phyloP scores from a whole-genome alignment of 1,140 invertebrate species.

The Palaemon carinicauda region DNA sequence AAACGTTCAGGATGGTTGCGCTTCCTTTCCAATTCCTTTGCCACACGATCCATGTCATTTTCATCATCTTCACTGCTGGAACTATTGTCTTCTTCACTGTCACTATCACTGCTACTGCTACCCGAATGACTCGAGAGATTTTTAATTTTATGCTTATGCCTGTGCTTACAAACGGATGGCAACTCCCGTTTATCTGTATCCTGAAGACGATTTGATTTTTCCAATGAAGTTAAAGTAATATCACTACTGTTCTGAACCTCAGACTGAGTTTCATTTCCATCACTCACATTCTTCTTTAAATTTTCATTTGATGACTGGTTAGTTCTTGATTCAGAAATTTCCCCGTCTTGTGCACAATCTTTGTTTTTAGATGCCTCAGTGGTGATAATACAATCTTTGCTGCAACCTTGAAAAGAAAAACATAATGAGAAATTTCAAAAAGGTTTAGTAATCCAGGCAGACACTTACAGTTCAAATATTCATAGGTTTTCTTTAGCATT shows the following conservation, averaged over 20 bases:
- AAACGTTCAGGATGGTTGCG: constrained; percentile 90
- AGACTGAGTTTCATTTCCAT: no score
- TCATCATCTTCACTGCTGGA: constrained; percentile 52
- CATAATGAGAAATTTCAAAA: no score
- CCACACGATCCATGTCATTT: constrained; percentile 31
- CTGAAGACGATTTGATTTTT: not conserved
- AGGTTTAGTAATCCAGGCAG: no score
- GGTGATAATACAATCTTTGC: no score
- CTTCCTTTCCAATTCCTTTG: constrained; percentile 84
- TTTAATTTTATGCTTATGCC: constrained; percentile 8
- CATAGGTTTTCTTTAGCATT: no score
- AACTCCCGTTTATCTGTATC: not conserved
- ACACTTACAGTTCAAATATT: no score
- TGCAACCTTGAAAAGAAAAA: no score
- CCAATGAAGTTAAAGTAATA: not conserved
- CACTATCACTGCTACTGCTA: constrained; percentile 18
- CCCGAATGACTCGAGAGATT: not conserved
- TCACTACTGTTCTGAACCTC: not conserved
- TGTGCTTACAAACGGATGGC: not conserved
- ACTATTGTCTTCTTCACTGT: constrained; percentile 24
- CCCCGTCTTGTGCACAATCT: no score
- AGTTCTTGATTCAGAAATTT: no score
- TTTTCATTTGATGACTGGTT: no score
- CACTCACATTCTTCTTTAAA: no score
- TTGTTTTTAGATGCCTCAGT: no score